Base-by-base conservation (phyloP, 2,113 vertebrate genomes). In the Hyaena hyaena region DNA sequence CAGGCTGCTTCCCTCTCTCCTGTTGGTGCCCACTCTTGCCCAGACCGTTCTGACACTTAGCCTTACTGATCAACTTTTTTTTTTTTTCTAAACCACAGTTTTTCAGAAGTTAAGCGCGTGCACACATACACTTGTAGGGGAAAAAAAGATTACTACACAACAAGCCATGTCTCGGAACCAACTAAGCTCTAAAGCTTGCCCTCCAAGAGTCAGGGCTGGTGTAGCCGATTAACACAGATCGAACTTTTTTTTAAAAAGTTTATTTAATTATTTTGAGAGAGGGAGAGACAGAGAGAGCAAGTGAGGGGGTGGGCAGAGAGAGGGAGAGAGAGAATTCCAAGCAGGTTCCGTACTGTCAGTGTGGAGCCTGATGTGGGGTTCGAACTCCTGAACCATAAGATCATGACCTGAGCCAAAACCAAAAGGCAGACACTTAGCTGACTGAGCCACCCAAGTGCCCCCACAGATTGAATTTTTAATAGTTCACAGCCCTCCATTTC, bases 11-110 rank as follows among this genome's bases (percentile, higher is more conserved):
- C 99, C 98, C 98, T 99, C 98, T 96, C 99, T 99, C 98, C 98
- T 98, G 98, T 98, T 98, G 98, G 97, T 74, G 97, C 98, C 96
- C 98, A 97, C 98, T 98, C 98, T 98, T 97, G 98, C 98, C 99
- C 99, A 98, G 99, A 99, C 98, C 97, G 98, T 98, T 99, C 98
- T 98, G 98, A 99, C 97, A 98, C 96, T 98, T 98, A 97, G 98
- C 98, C 98, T 98, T 98, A 98, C 98, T 94, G 98, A 98, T 98
- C 98, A 98, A 86, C 98, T 98, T 99, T 98, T 99, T 48, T 10
- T 76, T 76, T 45, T 99, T 55, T 92, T 97, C 71, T 65, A 16
- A 96, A 98, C 96, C 97, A 96, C 97, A 96, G 82, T 97, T 98
- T 97, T 97, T 79, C 93, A 69, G 97, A 97, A 81, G 65, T 89